Evolutionary conservation across 2,888 invertebrate species (phyloP).

Genomic region (Leistus spinibarbis): DNA sequence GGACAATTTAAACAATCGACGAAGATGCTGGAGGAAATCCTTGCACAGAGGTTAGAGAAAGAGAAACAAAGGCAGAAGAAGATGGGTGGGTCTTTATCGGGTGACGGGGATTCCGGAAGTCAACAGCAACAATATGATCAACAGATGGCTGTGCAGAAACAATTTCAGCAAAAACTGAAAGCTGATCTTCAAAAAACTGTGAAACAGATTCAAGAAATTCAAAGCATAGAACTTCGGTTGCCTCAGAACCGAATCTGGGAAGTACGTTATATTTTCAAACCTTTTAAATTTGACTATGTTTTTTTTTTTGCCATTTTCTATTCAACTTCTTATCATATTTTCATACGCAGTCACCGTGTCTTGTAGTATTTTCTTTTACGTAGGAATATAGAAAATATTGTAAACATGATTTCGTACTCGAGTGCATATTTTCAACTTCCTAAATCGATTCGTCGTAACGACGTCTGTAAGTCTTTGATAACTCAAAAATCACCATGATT

Average conservation of each 20-base stretch:
- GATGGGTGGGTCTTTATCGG: conserved; percentile 47
- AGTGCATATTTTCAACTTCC: too few relatives aligned
- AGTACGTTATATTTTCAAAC: conserved; percentile 49
- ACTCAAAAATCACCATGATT: too few relatives aligned
- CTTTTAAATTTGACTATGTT: conserved; percentile 52
- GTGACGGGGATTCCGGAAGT: conserved; percentile 50
- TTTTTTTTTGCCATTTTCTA: not conserved
- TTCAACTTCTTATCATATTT: not conserved
- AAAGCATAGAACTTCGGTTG: conserved; percentile 56
- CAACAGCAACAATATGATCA: conserved; percentile 52
- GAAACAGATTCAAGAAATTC: conserved; percentile 59
- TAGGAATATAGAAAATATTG: too few relatives aligned
- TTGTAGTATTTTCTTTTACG: too few relatives aligned
- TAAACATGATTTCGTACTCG: too few relatives aligned
- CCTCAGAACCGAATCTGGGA: conserved; percentile 58
- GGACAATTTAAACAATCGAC: conserved; percentile 58
- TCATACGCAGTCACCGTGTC: too few relatives aligned
- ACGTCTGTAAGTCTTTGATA: too few relatives aligned
- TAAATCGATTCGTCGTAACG: too few relatives aligned
- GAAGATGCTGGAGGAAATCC: conserved; percentile 57
- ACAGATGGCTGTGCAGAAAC: conserved; percentile 55
- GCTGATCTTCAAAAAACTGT: conserved; percentile 59
- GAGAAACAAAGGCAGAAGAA: conserved; percentile 49
- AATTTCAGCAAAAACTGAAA: conserved; percentile 58
- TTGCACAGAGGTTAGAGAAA: conserved; percentile 55